Evolutionary conservation across 2,113 vertebrate genomes (phyloP).

Genomic region (Myotis brandtii): DNA sequence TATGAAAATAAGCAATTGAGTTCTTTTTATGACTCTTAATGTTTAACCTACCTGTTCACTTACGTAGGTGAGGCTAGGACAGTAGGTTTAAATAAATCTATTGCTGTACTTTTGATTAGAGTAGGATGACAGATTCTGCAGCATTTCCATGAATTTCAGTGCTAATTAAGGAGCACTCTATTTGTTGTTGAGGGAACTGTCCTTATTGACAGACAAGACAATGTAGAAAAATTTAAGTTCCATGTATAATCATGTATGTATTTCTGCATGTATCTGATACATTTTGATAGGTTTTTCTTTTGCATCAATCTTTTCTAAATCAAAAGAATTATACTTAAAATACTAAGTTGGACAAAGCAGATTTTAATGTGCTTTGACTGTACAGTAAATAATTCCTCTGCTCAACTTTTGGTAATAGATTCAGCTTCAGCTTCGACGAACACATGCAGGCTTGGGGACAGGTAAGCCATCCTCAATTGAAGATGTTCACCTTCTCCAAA

Average conservation of each 20-base stretch:
- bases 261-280: background rate
- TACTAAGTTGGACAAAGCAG: background rate
- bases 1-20: background rate
- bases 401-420: conserved; percentile 88
- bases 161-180: background rate
- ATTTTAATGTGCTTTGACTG: conserved; percentile 7
- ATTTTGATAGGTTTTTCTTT: conserved; percentile 18
- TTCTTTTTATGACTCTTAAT: conserved; percentile 1
- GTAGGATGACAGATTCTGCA: background rate
- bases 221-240: background rate
- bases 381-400: conserved; percentile 34
- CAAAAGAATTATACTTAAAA: conserved; percentile 18
- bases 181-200: background rate
- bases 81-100: background rate
- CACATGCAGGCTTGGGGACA: conserved; percentile 93
- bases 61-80: background rate
- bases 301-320: background rate
- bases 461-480: conserved; percentile 89
- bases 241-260: background rate
- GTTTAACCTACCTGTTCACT: background rate
- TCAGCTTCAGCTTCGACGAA: conserved; percentile 91
- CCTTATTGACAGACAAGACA: conserved; percentile 5
- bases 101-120: conserved; percentile 8
- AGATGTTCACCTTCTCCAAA: conserved; percentile 85
- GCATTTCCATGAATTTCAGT: background rate